These are phyloP conservation scores for Acanthoscelides obtectus DNA, from an alignment of 2,888 invertebrate genomes.

Conservation along the genomic window DNA sequence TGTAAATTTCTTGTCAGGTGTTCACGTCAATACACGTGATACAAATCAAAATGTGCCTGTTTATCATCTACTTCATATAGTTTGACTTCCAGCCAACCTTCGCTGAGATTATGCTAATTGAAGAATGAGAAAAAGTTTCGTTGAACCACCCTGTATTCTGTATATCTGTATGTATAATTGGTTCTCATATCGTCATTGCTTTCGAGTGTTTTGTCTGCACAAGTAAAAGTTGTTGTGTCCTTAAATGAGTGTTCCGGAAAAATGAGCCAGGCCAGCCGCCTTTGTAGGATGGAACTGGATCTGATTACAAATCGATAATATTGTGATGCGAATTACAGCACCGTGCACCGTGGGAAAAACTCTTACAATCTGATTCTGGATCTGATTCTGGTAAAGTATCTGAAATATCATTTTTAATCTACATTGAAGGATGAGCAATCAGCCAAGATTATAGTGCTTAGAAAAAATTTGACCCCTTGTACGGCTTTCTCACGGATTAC, in stretches of 20 bases:
- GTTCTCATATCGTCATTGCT: not conserved
- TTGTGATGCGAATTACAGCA: not conserved
- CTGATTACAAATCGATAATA: not conserved
- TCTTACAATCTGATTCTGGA: not conserved
- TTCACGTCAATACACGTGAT: too few species aligned
- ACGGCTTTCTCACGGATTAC: too few species aligned
- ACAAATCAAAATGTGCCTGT: too few species aligned
- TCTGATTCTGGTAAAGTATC: not conserved
- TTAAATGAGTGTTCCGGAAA: not conserved
- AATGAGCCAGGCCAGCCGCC: not conserved
- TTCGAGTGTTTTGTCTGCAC: not conserved
- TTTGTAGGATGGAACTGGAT: not conserved
- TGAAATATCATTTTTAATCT: not conserved
- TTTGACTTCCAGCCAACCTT: too few species aligned
- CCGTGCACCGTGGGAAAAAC: not conserved
- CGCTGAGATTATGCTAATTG: too few species aligned
- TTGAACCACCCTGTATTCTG: too few species aligned
- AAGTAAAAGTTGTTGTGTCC: not conserved
- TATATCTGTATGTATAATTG: not conserved
- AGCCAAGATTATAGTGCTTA: too few species aligned
- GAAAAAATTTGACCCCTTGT: too few species aligned
- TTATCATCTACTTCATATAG: too few species aligned
- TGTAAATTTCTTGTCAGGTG: too few species aligned
- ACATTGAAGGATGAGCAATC: too few species aligned
- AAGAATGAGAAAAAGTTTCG: too few species aligned